These are phyloP conservation scores for Dasypolia templi DNA, from an alignment of 2,888 invertebrate genomes.

Conservation along the genomic window DNA sequence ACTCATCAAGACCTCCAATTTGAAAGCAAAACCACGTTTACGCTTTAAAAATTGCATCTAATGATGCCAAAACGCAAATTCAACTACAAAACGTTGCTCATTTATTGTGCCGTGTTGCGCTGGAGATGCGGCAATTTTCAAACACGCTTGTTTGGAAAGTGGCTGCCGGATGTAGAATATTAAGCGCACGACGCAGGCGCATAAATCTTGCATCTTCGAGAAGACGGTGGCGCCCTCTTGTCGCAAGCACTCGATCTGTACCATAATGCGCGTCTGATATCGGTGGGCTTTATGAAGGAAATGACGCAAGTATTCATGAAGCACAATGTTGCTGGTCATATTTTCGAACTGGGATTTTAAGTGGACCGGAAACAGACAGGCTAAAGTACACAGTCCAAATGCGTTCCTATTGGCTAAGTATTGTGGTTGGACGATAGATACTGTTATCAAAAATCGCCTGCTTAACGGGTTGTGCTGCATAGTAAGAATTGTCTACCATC, in stretches of 20 bases:
- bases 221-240: conserved; percentile 72
- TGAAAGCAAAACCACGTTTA: conserved; percentile 5
- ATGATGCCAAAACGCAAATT: conserved; percentile 41
- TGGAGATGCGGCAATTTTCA: conserved; percentile 78
- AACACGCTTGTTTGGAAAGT: conserved; percentile 80
- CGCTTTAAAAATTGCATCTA: conserved; percentile 11
- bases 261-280: conserved; percentile 58
- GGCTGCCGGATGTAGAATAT: conserved; percentile 80
- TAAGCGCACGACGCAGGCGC: conserved; percentile 75
- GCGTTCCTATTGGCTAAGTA: not conserved
- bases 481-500: not conserved
- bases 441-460: not conserved
- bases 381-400: conserved; percentile 25
- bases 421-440: not conserved
- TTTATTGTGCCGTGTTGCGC: conserved; percentile 61
- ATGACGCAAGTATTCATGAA: conserved; percentile 55
- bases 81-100: conserved; percentile 59
- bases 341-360: conserved; percentile 35
- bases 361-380: conserved; percentile 2
- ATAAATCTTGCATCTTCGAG: conserved; percentile 77
- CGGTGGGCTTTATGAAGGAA: conserved; percentile 56
- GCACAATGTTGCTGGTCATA: conserved; percentile 36
- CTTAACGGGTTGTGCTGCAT: not conserved
- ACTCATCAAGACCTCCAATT: not conserved
- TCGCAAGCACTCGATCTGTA: conserved; percentile 64